Percentiles rank a stretch among this genome's conserved stretches.
Evolutionary conservation across 2,797 vertebrate genomes (phyloP).

Genomic region (Pipistrellus nathusii): DNA sequence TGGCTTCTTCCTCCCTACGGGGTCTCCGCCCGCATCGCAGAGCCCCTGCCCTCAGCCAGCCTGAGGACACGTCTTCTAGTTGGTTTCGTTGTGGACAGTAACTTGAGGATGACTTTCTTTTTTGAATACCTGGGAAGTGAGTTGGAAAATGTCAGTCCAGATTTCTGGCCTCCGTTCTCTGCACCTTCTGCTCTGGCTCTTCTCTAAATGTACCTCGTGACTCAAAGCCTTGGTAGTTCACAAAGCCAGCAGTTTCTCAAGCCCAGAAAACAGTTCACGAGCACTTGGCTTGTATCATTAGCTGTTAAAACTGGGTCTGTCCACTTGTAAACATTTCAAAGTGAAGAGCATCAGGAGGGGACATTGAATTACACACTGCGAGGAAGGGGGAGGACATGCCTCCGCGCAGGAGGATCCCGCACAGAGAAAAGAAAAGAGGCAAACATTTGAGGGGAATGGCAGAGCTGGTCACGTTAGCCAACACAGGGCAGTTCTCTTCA

Average conservation of each 20-base stretch:
- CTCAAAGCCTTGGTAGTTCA: not conserved
- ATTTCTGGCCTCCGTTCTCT: not conserved
- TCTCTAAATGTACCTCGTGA: accelerated
- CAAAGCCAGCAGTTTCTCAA: not conserved
- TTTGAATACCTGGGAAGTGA: not conserved
- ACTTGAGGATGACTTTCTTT: accelerated
- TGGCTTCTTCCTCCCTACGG: not conserved
- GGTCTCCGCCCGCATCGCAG: not conserved
- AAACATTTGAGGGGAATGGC: not conserved
- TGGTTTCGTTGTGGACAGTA: not conserved
- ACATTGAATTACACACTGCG: not conserved
- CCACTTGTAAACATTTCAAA: not conserved
- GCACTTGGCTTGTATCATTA: not conserved
- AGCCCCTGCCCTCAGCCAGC: not conserved
- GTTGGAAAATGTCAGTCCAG: not conserved
- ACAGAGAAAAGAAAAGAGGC: not conserved
- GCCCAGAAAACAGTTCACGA: not conserved
- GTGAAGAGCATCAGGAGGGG: not conserved
- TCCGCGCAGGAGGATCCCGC: too few species aligned
- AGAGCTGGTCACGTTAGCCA: not conserved
- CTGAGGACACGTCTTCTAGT: not conserved
- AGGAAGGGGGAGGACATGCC: not conserved
- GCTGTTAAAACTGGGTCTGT: not conserved
- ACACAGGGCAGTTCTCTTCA: too few species aligned
- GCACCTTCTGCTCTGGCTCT: not conserved